These are phyloP conservation scores for Amyelois transitella DNA, from an alignment of 1,140 invertebrate species.

Conservation along the genomic window DNA sequence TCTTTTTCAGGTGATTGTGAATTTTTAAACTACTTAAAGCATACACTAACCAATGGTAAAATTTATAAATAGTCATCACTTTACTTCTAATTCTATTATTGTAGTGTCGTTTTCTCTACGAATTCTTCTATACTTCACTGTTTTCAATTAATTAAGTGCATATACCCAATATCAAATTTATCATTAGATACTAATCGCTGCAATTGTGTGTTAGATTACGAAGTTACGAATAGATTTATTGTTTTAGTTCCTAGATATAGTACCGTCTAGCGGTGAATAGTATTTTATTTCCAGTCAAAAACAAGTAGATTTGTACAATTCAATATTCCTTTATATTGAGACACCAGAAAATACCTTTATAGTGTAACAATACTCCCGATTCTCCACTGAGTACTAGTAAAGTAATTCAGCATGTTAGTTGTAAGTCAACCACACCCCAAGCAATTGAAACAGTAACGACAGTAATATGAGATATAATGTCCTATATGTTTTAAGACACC, in stretches of 20 bases:
- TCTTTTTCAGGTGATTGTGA: conserved; percentile 23
- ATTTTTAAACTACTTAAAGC: conserved; percentile 6
- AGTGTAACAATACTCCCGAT: conserved; percentile 33
- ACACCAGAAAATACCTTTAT: conserved; percentile 41
- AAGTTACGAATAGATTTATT: conserved; percentile 38
- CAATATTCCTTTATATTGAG: conserved; percentile 31
- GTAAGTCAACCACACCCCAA: conserved; percentile 50
- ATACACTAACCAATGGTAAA: conserved; percentile 21
- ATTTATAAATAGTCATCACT: conserved; percentile 6
- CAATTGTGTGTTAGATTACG: conserved; percentile 54
- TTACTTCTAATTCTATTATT: neutral
- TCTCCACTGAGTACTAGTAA: conserved; percentile 48
- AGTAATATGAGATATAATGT: conserved; percentile 30
- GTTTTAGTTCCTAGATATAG: conserved; percentile 55
- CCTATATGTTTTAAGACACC: conserved; percentile 56
- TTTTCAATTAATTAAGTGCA: conserved; percentile 33
- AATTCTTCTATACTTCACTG: conserved; percentile 37
- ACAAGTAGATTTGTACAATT: conserved; percentile 42
- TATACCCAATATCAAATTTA: conserved; percentile 27
- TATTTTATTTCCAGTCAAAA: conserved; percentile 45
- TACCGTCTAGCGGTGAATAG: conserved; percentile 62
- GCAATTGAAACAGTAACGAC: conserved; percentile 37
- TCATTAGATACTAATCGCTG: conserved; percentile 48
- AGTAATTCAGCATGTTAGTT: conserved; percentile 55
- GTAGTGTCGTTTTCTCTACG: neutral